These are phyloP conservation scores for Aphelenchoides besseyi DNA, from an alignment of 1,140 invertebrate genomes.

Conservation along the genomic window DNA sequence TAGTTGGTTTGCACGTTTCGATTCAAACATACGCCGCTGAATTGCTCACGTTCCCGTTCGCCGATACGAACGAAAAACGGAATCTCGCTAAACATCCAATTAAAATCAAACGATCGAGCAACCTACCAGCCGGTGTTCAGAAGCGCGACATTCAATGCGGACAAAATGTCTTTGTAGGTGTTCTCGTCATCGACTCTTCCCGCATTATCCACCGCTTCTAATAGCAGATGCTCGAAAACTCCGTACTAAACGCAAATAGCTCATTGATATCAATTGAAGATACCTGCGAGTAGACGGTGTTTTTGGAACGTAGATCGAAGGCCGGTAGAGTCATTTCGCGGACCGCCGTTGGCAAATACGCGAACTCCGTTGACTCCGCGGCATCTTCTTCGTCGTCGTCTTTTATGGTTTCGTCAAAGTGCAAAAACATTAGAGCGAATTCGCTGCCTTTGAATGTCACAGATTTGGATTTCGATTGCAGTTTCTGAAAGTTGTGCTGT, in stretches of 20 bases:
- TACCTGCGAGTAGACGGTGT: constrained; percentile 31
- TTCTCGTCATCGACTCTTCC: constrained; percentile 16
- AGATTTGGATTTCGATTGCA: background rate
- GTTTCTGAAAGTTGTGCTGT: constrained; percentile 4
- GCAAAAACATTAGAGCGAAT: background rate
- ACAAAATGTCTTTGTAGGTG: constrained; percentile 31
- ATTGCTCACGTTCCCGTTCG: constrained; percentile 7
- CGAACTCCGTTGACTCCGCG: constrained; percentile 4
- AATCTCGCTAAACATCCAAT: constrained; percentile 36
- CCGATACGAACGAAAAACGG: constrained; percentile 41
- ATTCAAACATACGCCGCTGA: constrained; percentile 34
- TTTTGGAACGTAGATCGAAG: constrained; percentile 10
- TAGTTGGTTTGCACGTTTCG: constrained; percentile 35
- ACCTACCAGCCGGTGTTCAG: constrained; percentile 36
- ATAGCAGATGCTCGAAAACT: constrained; percentile 33
- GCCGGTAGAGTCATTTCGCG: constrained; percentile 8
- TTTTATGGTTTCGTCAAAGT: background rate
- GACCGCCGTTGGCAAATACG: constrained; percentile 22
- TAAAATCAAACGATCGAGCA: constrained; percentile 15
- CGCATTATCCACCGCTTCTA: constrained; percentile 25
- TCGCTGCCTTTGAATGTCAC: constrained; percentile 8
- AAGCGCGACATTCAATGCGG: constrained; percentile 32
- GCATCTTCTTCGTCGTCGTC: constrained; percentile 19
- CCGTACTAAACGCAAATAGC: constrained; percentile 37
- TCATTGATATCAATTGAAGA: background rate